Percentiles rank a stretch among this genome's conserved stretches.
phyloP scores from a whole-genome alignment of 2,888 invertebrate genomes.

The Halictus ligatus region DNA sequence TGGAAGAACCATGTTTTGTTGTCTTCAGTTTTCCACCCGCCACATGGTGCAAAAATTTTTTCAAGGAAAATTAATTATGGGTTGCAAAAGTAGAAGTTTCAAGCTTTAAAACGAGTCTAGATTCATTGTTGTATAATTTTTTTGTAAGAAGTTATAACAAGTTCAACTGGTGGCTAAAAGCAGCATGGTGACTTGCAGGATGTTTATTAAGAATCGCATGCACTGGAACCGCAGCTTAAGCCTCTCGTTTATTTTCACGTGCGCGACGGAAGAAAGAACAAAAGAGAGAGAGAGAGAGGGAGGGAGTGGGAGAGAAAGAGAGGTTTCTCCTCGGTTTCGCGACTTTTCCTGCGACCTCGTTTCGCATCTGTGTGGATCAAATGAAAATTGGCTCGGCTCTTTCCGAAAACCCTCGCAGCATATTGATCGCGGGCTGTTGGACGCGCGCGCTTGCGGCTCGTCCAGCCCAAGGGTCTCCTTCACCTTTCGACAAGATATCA shows the following conservation, averaged over 20 bases:
- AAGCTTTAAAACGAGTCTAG: neutral
- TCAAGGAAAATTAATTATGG: neutral
- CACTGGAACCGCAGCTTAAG: neutral
- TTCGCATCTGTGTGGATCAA: slow-evolving; percentile 34
- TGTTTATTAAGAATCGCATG: too few species aligned
- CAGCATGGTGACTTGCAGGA: too few species aligned
- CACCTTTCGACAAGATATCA: slow-evolving; percentile 65
- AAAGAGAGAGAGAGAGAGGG: neutral
- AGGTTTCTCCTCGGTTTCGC: slow-evolving; percentile 22
- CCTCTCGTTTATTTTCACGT: neutral
- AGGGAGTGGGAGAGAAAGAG: neutral
- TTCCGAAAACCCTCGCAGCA: slow-evolving; percentile 58
- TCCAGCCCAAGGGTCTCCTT: slow-evolving; percentile 56
- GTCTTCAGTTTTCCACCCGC: too few species aligned
- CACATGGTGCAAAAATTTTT: too few species aligned
- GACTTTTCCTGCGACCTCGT: slow-evolving; percentile 52
- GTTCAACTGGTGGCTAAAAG: too few species aligned
- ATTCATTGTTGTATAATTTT: neutral
- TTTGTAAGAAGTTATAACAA: neutral
- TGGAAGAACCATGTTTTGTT: too few species aligned
- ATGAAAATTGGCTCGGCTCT: slow-evolving; percentile 48
- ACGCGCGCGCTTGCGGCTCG: neutral
- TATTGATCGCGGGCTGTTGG: slow-evolving; percentile 50
- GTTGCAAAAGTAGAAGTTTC: neutral
- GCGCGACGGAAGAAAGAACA: neutral